Evolutionary conservation across 2,113 vertebrate genomes (phyloP).

Genomic region (Damaliscus lunatus): DNA sequence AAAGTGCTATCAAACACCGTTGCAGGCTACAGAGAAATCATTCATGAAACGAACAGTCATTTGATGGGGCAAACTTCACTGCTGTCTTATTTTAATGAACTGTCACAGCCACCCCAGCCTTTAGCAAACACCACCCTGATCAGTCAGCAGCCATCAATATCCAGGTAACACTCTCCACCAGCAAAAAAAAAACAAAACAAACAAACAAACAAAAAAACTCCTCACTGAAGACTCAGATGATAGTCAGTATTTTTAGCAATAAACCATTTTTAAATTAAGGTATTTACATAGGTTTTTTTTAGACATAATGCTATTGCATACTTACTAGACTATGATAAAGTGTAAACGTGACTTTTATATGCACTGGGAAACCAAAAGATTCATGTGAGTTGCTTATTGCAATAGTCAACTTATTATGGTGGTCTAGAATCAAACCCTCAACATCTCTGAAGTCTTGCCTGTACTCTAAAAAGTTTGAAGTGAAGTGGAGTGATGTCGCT

Average conservation of each 20-base stretch:
- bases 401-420: not conserved
- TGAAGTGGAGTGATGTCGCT: too few species aligned
- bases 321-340: not conserved
- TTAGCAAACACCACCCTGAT: not conserved
- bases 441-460: not conserved
- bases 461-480: not conserved
- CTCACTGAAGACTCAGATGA: not conserved
- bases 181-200: not conserved
- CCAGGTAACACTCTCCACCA: not conserved
- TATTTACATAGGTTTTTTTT: not conserved
- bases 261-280: not conserved
- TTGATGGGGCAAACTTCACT: not conserved
- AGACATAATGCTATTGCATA: not conserved
- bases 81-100: not conserved
- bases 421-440: not conserved
- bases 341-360: not conserved
- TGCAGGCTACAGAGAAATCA: not conserved
- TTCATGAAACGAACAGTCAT: not conserved
- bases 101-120: not conserved
- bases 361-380: not conserved
- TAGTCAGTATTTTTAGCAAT: not conserved
- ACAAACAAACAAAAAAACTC: too few species aligned
- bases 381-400: not conserved
- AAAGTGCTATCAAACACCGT: not conserved
- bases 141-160: not conserved